Evolutionary conservation across 1,140 invertebrate species (phyloP), one percentile per base, ranked within the genome.

Genomic region (Saccostrea echinata): DNA sequence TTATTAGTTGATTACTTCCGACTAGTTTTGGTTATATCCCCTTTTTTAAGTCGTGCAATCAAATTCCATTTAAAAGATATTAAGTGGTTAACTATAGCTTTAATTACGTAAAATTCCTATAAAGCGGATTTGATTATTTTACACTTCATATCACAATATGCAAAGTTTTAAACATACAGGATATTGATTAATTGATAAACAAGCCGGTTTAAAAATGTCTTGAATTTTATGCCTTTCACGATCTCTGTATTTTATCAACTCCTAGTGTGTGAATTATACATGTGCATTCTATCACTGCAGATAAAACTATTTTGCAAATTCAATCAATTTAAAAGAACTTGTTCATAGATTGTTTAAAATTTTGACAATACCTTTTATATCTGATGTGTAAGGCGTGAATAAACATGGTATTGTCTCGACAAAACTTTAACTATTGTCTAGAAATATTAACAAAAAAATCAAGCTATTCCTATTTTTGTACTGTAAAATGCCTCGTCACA

Each of bases 301-400:
- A 27, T 76, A 76, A 76, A 76, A 33, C 68, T 27, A 16, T 30
- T 27, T 76, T 61, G 24, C 30, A 30, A 76, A 76, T 30, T 76
- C 68, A 76, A 76, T 76, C 68, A 76, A 30, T 30, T 76, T 76
- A 76, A 76, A 76, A 27, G 24, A 27, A 76, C 30, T 16, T 18
- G 68, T n/a, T 61, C 18, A 21, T 6, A n/a, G 55, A 1, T 61
- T n/a, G 68, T 76, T 27, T 76, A 76, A 76, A 24, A 33, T 18
- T 76, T 76, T 13, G 30, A 76, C 68, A 76, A 76, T 76, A 11
- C 27, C 16, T 30, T 76, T 76, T 76, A 64, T 30, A 16, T 30
- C 24, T 30, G 30, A 76, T 30, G 27, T 33, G 27, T 76, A 11
- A 16, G 12, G 27, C 30, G 24, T 16, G 68, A 76, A 76, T 76